phyloP scores from a whole-genome alignment of 1,140 invertebrate species.

The Aphaenogaster ashmeadi region DNA sequence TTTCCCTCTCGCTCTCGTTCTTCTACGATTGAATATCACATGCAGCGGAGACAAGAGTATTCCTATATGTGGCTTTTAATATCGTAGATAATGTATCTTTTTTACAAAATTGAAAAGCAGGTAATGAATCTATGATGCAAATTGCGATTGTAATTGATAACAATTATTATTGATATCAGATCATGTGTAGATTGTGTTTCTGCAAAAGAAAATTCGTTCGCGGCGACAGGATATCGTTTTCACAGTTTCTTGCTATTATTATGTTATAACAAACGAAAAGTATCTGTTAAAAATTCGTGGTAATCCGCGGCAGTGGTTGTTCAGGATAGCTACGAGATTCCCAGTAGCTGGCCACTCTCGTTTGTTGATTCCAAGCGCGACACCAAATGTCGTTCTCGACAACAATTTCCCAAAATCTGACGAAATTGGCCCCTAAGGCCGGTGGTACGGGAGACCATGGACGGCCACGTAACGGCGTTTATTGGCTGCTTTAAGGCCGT shows the following conservation, averaged over 20 bases:
- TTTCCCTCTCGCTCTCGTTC: slow-evolving; percentile 19
- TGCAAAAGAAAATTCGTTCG: not conserved
- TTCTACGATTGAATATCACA: slow-evolving; percentile 9
- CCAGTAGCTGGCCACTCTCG: slow-evolving; percentile 48
- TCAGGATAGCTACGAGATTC: slow-evolving; percentile 17
- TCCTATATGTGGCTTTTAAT: not conserved
- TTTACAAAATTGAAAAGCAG: not conserved
- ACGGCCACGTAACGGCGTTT: slow-evolving; percentile 83
- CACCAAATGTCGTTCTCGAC: slow-evolving; percentile 81
- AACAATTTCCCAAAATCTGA: slow-evolving; percentile 87
- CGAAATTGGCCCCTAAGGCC: slow-evolving; percentile 81
- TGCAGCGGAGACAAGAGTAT: not conserved
- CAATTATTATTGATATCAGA: not conserved
- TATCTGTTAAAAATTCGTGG: slow-evolving; percentile 44
- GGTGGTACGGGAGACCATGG: slow-evolving; percentile 54
- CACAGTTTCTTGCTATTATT: not conserved
- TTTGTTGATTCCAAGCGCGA: slow-evolving; percentile 84
- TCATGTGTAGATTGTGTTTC: not conserved
- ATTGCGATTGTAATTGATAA: not conserved
- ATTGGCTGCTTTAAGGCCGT: slow-evolving; percentile 87
- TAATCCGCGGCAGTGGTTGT: not conserved
- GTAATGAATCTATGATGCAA: not conserved
- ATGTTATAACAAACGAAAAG: not conserved
- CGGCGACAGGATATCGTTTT: not conserved
- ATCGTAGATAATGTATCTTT: not conserved